A percentile compares a stretch with the other conserved stretches of the same genome.
These are phyloP conservation scores for Xanthorhoe designata DNA, from an alignment of 2,888 invertebrate genomes.

Conservation along the genomic window DNA sequence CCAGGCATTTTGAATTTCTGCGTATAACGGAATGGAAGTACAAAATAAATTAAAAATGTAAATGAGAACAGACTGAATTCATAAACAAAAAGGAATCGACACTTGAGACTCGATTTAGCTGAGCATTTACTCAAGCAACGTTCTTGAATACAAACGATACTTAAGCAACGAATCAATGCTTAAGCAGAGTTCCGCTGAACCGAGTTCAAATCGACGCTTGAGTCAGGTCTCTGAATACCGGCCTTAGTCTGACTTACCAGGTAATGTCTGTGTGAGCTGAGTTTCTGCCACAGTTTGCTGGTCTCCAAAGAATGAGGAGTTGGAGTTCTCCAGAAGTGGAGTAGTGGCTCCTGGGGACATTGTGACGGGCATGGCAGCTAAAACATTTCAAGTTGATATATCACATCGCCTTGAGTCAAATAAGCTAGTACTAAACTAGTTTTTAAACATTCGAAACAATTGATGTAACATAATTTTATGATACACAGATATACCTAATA, in stretches of 20 bases:
- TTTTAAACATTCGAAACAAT: neutral
- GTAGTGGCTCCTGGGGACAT: constrained; percentile 79
- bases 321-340: constrained; percentile 75
- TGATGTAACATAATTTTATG: too few species aligned
- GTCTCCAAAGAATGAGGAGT: constrained; percentile 72
- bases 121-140: too few species aligned
- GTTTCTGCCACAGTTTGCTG: constrained; percentile 75
- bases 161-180: too few species aligned
- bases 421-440: neutral
- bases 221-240: neutral
- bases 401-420: neutral
- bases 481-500: too few species aligned
- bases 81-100: too few species aligned
- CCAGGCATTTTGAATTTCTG: too few species aligned
- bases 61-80: too few species aligned
- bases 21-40: too few species aligned
- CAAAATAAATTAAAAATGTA: too few species aligned
- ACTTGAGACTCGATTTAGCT: too few species aligned
- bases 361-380: constrained; percentile 79
- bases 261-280: constrained; percentile 73
- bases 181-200: too few species aligned
- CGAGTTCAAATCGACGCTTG: neutral
- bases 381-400: constrained; percentile 40
- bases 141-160: too few species aligned
- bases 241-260: constrained; percentile 64